Percentiles rank a stretch among this genome's conserved stretches.
Conservation (phyloP, 2,113 vertebrate genomes). For the Takifugu bimaculatus region DNA sequence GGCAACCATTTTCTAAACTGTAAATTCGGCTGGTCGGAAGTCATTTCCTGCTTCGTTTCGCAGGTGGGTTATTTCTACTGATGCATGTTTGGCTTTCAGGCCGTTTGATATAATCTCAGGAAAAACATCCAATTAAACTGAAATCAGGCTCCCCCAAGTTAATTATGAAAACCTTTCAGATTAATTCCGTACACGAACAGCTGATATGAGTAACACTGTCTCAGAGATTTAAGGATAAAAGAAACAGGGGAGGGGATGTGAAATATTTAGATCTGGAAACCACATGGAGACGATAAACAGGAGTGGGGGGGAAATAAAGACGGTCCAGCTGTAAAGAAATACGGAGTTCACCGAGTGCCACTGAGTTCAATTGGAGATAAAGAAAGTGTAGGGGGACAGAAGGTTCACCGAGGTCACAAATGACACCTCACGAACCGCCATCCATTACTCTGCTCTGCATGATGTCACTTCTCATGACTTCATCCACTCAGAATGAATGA, state of each 20-base stretch:
- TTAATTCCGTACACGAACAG: not conserved
- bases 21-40: conserved; percentile 45
- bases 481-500: not conserved
- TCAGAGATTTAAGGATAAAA: not conserved
- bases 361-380: no score
- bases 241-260: conserved; percentile 28
- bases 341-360: no score
- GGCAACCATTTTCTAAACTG: no score
- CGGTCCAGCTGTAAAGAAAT: not conserved
- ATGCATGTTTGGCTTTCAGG: conserved; percentile 28
- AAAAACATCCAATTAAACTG: conserved; percentile 14
- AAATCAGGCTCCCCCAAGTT: conserved; percentile 28
- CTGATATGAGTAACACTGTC: not conserved
- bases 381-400: no score
- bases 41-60: conserved; percentile 58
- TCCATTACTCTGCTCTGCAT: not conserved
- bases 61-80: conserved; percentile 39
- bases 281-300: conserved; percentile 29
- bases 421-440: not conserved
- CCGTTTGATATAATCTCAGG: conserved; percentile 43
- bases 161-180: not conserved
- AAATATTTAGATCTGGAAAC: conserved; percentile 47
- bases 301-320: conserved; percentile 7
- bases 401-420: not conserved
- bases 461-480: not conserved